Percentiles rank a stretch among this genome's conserved stretches.
Evolutionary conservation across 1,140 invertebrate genomes (phyloP).

Genomic region (Nephotettix cincticeps): DNA sequence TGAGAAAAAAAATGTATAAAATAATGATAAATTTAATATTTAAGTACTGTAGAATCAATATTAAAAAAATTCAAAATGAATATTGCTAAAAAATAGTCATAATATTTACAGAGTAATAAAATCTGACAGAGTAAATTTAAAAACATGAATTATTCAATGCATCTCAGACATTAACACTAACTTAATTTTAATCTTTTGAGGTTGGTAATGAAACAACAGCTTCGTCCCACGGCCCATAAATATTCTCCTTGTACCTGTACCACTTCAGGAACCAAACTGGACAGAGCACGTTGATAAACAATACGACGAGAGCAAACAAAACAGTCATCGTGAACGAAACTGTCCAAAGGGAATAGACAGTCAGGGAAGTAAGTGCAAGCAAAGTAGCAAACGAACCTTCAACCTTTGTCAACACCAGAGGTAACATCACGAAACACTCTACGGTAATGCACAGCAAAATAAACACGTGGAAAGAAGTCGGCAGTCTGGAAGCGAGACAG

Average conservation of each 20-base stretch:
- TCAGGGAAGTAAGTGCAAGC: constrained; percentile 48
- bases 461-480: constrained; percentile 83
- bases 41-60: too few species aligned
- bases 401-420: constrained; percentile 68
- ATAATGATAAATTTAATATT: too few species aligned
- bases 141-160: too few species aligned
- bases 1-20: too few species aligned
- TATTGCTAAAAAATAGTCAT: too few species aligned
- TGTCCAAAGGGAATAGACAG: constrained; percentile 54
- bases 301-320: constrained; percentile 60
- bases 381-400: constrained; percentile 47
- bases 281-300: constrained; percentile 71
- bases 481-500: constrained; percentile 88
- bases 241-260: constrained; percentile 89
- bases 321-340: constrained; percentile 58
- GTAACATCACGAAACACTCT: constrained; percentile 85
- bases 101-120: too few species aligned
- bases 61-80: too few species aligned
- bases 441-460: constrained; percentile 83
- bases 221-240: constrained; percentile 95
- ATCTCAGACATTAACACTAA: too few species aligned
- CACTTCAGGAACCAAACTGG: constrained; percentile 77
- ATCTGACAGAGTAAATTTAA: too few species aligned
- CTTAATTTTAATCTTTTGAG: too few species aligned
- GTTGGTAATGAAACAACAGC: constrained; percentile 56